Evolutionary conservation across 2,797 vertebrate species (phyloP), one percentile per base, ranked within the genome.

Genomic region (Austrolebias charrua): DNA sequence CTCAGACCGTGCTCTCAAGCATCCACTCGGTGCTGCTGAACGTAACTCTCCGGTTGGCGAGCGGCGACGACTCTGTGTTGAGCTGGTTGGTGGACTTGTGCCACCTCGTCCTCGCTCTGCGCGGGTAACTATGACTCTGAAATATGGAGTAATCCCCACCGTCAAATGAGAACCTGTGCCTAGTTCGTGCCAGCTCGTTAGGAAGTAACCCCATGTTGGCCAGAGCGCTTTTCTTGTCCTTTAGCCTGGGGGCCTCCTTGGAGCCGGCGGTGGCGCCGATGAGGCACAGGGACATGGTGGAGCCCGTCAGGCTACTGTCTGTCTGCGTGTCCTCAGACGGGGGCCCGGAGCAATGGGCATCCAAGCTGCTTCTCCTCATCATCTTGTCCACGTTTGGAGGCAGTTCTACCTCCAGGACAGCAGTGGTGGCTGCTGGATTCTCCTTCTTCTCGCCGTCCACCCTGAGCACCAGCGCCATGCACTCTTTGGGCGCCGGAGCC

Each of bases 11-110:
- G 92, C 96, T 98, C 88, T 98, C 96, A 40, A 98, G 90, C 96
- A 98, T 97, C 96, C 96, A 98, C 83, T 98, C 96, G 13, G 95
- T 97, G 94, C 96, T 98, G 92, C 95, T 96, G 75, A 96, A 97
- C 1, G 93, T 95, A 59, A 96, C 94, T 82, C 94, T 92, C 65
- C 95, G 83, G 87, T 92, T 92, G 75, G 92, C 84, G 45, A 95
- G 91, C 4, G 91, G 92, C 10, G 92, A 92, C 3, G 93, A 86
- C 72, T 95, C 93, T 68, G 77, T 85, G 89, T 96, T 91, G 87
- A 97, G 93, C 90, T 96, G 94, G 47, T 94, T 95, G 71, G 95
- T 94, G 86, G 96, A 96, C 76, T 94, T 94, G 91, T 96, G 95
- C 82, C 93, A 91, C 85, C 95, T 95, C 75, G 95, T 95, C 92